These are phyloP conservation scores for Anniella stebbinsi DNA, from an alignment of 2,797 vertebrate species.

Conservation along the genomic window DNA sequence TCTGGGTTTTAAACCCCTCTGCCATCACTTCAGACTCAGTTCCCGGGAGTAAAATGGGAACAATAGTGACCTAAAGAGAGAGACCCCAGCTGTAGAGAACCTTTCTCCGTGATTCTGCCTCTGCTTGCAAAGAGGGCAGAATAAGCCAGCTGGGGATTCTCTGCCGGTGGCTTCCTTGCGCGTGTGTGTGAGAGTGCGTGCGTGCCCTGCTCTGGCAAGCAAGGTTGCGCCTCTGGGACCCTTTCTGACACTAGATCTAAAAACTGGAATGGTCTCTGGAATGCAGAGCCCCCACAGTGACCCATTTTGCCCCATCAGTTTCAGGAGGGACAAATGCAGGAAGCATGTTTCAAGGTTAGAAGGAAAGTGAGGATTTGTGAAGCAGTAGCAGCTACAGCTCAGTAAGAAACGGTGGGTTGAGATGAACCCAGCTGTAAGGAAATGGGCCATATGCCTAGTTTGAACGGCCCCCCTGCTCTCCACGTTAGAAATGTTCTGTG, in stretches of 20 bases:
- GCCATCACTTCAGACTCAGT: not conserved
- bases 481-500: too few species aligned
- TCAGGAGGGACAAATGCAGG: too few species aligned
- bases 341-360: too few species aligned
- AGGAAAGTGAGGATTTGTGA: not conserved
- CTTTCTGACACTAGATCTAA: not conserved
- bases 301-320: not conserved
- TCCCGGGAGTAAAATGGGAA: not conserved
- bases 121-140: not conserved
- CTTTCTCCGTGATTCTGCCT: not conserved
- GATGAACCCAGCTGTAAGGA: not conserved
- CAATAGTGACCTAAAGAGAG: not conserved
- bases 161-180: not conserved
- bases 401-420: not conserved
- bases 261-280: not conserved
- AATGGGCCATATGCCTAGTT: not conserved
- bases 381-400: not conserved
- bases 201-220: not conserved
- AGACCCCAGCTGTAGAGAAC: not conserved
- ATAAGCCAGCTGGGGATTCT: not conserved
- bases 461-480: accelerated
- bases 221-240: not conserved
- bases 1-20: not conserved
- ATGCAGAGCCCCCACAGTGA: not conserved
- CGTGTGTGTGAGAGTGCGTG: too few species aligned